These are phyloP conservation scores for Bombus terrestris DNA, from an alignment of 1,140 invertebrate species.

Conservation along the genomic window DNA sequence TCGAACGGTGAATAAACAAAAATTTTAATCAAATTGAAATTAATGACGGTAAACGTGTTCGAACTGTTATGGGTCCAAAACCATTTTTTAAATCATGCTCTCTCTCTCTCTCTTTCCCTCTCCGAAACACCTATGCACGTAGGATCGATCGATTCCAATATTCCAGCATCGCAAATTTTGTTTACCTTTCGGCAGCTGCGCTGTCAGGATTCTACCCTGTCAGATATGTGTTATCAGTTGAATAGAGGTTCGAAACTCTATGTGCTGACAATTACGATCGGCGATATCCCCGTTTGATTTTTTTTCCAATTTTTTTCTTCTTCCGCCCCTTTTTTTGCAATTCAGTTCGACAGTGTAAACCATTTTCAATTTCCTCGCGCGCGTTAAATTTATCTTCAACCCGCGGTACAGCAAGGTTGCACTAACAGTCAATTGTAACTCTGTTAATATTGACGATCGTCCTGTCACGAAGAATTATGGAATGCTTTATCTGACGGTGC, in stretches of 20 bases:
- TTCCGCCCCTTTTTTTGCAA: not conserved
- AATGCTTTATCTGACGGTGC: not conserved
- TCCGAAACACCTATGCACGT: not conserved
- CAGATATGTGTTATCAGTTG: slow-evolving; percentile 42
- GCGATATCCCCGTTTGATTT: not conserved
- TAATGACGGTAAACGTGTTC: slow-evolving; percentile 24
- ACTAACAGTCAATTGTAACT: slow-evolving; percentile 31
- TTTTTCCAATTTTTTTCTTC: not conserved
- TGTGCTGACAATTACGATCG: slow-evolving; percentile 44
- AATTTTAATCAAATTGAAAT: slow-evolving; percentile 41
- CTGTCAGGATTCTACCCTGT: slow-evolving; percentile 36
- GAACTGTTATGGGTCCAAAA: not conserved
- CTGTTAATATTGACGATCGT: slow-evolving; percentile 47
- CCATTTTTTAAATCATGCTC: slow-evolving; percentile 19
- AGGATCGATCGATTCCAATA: slow-evolving; percentile 37
- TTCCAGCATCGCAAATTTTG: slow-evolving; percentile 40
- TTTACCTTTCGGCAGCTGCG: slow-evolving; percentile 41
- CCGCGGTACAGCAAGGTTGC: not conserved
- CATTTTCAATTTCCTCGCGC: slow-evolving; percentile 39
- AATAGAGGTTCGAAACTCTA: slow-evolving; percentile 23
- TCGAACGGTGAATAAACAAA: slow-evolving; percentile 10
- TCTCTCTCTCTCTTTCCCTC: not conserved
- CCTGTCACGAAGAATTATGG: slow-evolving; percentile 26
- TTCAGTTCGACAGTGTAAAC: slow-evolving; percentile 35
- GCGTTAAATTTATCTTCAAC: slow-evolving; percentile 37